Evolutionary conservation across 2,113 vertebrate species (phyloP).

Genomic region (Proterorhinus semilunaris): DNA sequence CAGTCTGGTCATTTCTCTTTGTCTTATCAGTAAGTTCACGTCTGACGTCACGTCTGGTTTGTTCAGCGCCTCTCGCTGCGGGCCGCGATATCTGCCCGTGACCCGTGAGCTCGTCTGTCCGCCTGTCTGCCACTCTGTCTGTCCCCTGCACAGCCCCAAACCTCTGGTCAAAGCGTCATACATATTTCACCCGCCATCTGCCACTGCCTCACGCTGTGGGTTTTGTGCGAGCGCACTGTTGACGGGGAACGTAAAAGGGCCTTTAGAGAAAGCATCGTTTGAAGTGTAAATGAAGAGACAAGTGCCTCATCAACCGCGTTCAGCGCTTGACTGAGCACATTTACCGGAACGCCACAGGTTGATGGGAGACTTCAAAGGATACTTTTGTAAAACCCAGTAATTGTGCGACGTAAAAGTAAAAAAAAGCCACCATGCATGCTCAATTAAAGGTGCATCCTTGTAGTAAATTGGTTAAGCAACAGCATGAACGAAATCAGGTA

Average conservation of each 20-base stretch:
- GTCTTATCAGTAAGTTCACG: conserved; percentile 31
- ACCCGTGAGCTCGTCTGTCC: conserved; percentile 8
- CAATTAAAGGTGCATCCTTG: no score
- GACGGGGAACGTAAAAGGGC: conserved; percentile 2
- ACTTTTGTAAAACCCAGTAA: background rate
- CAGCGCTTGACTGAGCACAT: conserved; percentile 1
- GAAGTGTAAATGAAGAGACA: conserved; percentile 12
- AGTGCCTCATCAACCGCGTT: background rate
- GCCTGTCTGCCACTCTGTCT: conserved; percentile 7
- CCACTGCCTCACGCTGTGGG: background rate
- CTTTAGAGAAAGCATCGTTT: conserved; percentile 9
- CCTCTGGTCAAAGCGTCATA: conserved; percentile 21
- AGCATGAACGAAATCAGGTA: no score
- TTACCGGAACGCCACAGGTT: background rate
- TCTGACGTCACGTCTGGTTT: background rate
- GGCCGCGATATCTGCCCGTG: background rate
- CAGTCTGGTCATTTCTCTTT: conserved; percentile 3
- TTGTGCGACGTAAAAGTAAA: no score
- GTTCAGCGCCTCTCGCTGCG: background rate
- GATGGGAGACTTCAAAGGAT: conserved; percentile 1
- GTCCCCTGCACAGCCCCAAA: background rate
- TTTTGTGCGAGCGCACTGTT: background rate
- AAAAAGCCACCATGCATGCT: no score
- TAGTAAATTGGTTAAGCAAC: no score
- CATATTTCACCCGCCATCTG: conserved; percentile 34